These are phyloP conservation scores for Camponotus floridanus DNA, from an alignment of 1,140 invertebrate species.

Conservation along the genomic window DNA sequence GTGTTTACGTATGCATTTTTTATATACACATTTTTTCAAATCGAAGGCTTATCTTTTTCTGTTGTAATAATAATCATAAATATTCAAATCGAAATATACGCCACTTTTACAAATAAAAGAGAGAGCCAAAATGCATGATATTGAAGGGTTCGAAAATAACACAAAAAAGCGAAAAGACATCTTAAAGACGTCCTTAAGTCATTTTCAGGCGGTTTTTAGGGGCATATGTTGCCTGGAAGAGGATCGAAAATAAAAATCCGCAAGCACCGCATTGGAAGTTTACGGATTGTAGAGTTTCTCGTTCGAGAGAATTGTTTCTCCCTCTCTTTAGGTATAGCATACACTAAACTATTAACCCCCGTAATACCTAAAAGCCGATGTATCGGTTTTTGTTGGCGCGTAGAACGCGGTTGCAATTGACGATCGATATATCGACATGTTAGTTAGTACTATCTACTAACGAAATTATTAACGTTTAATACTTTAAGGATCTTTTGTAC, in stretches of 20 bases:
- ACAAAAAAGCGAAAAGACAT: too few relatives aligned
- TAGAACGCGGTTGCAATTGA: neutral
- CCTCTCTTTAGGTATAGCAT: neutral
- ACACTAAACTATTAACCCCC: conserved; percentile 14
- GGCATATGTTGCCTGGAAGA: too few relatives aligned
- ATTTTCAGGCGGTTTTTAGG: too few relatives aligned
- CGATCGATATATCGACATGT: conserved; percentile 16
- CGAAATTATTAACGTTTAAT: conserved; percentile 41
- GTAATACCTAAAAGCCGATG: conserved; percentile 51
- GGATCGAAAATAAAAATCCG: neutral
- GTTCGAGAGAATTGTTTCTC: neutral
- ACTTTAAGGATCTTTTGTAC: too few relatives aligned
- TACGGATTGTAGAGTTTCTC: neutral
- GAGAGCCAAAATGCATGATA: too few relatives aligned
- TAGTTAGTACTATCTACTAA: conserved; percentile 19
- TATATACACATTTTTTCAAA: neutral
- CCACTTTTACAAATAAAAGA: neutral
- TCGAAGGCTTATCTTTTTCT: neutral
- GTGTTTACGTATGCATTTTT: too few relatives aligned
- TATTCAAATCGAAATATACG: neutral
- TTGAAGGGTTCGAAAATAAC: neutral
- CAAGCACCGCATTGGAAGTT: too few relatives aligned
- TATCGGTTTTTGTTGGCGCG: conserved; percentile 54
- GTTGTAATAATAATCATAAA: neutral
- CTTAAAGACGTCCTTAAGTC: too few relatives aligned